Percentiles rank a stretch among this genome's conserved stretches.
These are phyloP conservation scores for Nerophis lumbriciformis DNA, from an alignment of 2,113 vertebrate species.

Conservation along the genomic window DNA sequence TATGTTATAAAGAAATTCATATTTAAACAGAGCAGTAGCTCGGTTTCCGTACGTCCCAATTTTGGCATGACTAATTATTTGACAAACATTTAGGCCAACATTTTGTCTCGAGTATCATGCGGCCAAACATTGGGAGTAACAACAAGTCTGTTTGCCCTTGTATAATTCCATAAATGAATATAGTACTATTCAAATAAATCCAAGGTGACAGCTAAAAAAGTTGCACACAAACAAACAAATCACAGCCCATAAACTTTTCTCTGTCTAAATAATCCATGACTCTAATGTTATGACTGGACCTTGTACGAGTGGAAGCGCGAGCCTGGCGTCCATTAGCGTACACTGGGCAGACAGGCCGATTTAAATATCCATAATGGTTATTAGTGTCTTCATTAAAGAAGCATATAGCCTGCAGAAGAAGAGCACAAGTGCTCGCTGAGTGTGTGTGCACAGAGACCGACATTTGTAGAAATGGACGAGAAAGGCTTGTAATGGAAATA, in stretches of 20 bases:
- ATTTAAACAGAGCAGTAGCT: too few relatives aligned
- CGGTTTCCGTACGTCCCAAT: too few relatives aligned
- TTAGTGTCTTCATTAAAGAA: conserved; percentile 67
- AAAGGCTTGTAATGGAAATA: conserved; percentile 51
- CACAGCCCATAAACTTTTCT: conserved; percentile 21
- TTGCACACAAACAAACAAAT: not conserved
- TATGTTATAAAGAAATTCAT: too few relatives aligned
- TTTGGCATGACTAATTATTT: too few relatives aligned
- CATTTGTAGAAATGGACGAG: conserved; percentile 36
- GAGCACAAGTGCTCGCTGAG: conserved; percentile 58
- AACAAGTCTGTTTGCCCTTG: too few relatives aligned
- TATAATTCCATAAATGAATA: too few relatives aligned
- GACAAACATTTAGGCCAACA: too few relatives aligned
- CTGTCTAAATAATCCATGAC: conserved; percentile 27
- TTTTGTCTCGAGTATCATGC: too few relatives aligned
- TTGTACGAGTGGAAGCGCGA: conserved; percentile 13
- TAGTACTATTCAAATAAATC: too few relatives aligned
- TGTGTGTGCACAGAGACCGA: conserved; percentile 45
- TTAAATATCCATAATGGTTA: conserved; percentile 67
- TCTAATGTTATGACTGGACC: conserved; percentile 18
- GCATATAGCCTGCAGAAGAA: conserved; percentile 61
- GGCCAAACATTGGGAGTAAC: too few relatives aligned
- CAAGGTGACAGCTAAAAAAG: too few relatives aligned
- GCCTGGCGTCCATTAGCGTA: conserved; percentile 27
- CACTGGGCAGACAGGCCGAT: conserved; percentile 36